phyloP scores from a whole-genome alignment of 2,888 invertebrate genomes.

The Sceliomorpha sp. region DNA sequence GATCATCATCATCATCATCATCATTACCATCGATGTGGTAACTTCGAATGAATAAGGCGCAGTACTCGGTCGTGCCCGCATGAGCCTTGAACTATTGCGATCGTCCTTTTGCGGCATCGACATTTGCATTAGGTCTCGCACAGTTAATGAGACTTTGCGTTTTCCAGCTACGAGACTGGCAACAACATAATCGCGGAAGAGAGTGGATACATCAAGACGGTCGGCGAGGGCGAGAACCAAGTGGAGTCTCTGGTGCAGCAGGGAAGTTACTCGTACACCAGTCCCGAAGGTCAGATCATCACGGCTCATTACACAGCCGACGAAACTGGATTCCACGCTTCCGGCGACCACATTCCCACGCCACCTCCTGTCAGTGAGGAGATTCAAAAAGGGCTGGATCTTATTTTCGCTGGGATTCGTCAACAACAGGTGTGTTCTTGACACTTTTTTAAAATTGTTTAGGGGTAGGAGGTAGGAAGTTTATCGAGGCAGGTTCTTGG shows the following conservation, averaged over 20 bases:
- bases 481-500: too few relatives aligned
- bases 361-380: slow-evolving; percentile 91
- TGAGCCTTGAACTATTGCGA: slow-evolving; percentile 58
- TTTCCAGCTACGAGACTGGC: slow-evolving; percentile 88
- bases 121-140: slow-evolving; percentile 50
- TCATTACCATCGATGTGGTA: slow-evolving; percentile 52
- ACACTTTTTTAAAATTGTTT: too few relatives aligned
- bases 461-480: too few relatives aligned
- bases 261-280: slow-evolving; percentile 89
- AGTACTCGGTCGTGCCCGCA: slow-evolving; percentile 52
- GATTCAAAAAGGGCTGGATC: slow-evolving; percentile 92
- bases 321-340: slow-evolving; percentile 90
- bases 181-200: slow-evolving; percentile 91
- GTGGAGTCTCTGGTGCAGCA: slow-evolving; percentile 88
- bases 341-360: slow-evolving; percentile 91
- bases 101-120: slow-evolving; percentile 53
- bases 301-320: slow-evolving; percentile 90
- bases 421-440: slow-evolving; percentile 83
- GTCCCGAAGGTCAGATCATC: slow-evolving; percentile 89
- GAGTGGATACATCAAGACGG: slow-evolving; percentile 87
- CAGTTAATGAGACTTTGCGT: slow-evolving; percentile 37
- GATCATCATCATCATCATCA: slow-evolving; percentile 42
- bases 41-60: slow-evolving; percentile 53
- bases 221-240: slow-evolving; percentile 86
- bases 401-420: slow-evolving; percentile 92